These are phyloP conservation scores for Phaenicophaeus curvirostris DNA, from an alignment of 2,797 vertebrate species.

Conservation along the genomic window DNA sequence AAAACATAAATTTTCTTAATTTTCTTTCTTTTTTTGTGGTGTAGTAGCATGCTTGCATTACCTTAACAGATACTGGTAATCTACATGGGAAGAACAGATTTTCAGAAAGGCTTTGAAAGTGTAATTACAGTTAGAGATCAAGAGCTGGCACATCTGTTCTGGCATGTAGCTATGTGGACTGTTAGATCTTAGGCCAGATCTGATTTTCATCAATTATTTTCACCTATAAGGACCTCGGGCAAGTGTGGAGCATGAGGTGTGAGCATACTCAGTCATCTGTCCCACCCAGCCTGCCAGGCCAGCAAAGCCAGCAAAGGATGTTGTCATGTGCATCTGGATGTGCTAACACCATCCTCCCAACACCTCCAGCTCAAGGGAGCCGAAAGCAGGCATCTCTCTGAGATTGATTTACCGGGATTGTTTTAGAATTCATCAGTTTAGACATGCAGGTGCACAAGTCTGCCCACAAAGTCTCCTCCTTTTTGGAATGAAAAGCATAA, in stretches of 20 bases:
- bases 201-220: not conserved
- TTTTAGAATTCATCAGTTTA: not conserved
- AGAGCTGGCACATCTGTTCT: not conserved
- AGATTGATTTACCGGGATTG: not conserved
- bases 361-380: not conserved
- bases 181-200: not conserved
- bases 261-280: not conserved
- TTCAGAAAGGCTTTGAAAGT: not conserved
- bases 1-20: not conserved
- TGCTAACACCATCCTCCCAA: not conserved
- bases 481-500: not conserved
- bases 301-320: not conserved
- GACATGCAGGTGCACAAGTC: not conserved
- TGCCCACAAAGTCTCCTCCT: not conserved
- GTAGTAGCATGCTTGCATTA: not conserved
- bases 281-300: not conserved
- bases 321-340: not conserved
- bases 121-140: not conserved
- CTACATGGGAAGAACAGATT: not conserved
- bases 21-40: not conserved
- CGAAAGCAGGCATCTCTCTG: not conserved
- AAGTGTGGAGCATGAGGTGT: fast-evolving
- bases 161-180: not conserved
- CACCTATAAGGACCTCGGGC: not conserved
- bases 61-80: not conserved